Evolutionary conservation across 1,140 invertebrate genomes (phyloP), one percentile per base, ranked within the genome.

Genomic region (Aplysia californica): DNA sequence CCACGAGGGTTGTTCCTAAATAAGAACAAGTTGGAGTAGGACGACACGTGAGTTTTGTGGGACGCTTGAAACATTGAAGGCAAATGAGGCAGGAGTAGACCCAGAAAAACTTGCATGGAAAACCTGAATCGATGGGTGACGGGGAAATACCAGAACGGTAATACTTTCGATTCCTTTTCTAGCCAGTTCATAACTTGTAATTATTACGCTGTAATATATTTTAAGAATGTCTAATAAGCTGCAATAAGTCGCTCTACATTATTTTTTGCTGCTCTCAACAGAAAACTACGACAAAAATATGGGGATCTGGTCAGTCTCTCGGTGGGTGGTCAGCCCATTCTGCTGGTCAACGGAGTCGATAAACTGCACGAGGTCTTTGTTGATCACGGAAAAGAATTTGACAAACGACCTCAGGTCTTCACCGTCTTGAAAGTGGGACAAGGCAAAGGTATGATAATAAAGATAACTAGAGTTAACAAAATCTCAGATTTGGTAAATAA

Each of bases 401-500:
- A 75, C 0, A 76, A 78, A 18, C 35, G 82, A n/a, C 76, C 82
- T 3, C 76, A 79, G 23, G 76, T 78, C 31, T 79, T 79, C 36
- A 75, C 66, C 21, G 41, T 80, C 26, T 50, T 59, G 59, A 69
- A 79, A 59, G 23, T 79, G 3, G 64, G 50, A 3, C 74, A 80
- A 2, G 67, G 75, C 38, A 78, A 81, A 81, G 82, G 82, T 83
- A 58, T 29, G 69, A n/a, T n/a, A n/a, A n/a, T n/a, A n/a, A n/a
- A n/a, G n/a, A n/a, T n/a, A n/a, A n/a, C n/a, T n/a, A n/a, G n/a
- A n/a, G n/a, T n/a, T n/a, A n/a, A n/a, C n/a, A n/a, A n/a, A n/a
- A n/a, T n/a, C n/a, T n/a, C n/a, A n/a, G n/a, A n/a, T n/a, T n/a
- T n/a, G n/a, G n/a, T n/a, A n/a, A n/a, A n/a, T n/a, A n/a, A n/a